phyloP scores from a whole-genome alignment of 2,888 invertebrate species.

The Ephialtes manifestator region DNA sequence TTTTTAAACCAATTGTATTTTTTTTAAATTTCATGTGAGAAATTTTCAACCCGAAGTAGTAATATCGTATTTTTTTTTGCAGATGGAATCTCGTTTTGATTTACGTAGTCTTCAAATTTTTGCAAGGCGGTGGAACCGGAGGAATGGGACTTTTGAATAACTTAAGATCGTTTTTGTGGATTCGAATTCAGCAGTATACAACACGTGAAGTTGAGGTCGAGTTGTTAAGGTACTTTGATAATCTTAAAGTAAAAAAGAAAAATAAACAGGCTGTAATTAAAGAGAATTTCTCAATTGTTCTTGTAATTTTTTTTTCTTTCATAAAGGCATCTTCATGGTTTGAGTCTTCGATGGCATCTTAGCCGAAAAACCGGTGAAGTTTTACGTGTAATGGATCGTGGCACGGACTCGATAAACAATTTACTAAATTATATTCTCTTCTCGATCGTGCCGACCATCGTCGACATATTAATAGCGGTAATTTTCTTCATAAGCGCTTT shows the following conservation, averaged over 20 bases:
- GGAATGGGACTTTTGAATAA: constrained; percentile 98
- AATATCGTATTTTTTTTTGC: constrained; percentile 78
- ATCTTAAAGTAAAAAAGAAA: not conserved
- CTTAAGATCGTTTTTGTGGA: constrained; percentile 96
- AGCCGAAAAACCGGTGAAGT: constrained; percentile 99
- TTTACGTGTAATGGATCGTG: constrained; percentile 97
- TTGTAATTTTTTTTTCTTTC: not conserved
- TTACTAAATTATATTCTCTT: constrained; percentile 96
- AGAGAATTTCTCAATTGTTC: not conserved
- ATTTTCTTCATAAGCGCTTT: constrained; percentile 95
- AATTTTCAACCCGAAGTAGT: not conserved
- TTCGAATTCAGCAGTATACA: constrained; percentile 97
- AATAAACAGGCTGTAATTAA: not conserved
- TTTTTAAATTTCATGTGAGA: not conserved
- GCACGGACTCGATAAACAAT: constrained; percentile 98
- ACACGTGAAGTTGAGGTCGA: constrained; percentile 95
- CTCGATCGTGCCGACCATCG: constrained; percentile 96
- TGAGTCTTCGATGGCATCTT: constrained; percentile 98
- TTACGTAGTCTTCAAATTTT: constrained; percentile 95
- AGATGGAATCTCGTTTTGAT: constrained; percentile 96
- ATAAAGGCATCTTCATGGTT: constrained; percentile 92
- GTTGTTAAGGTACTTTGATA: constrained; percentile 77
- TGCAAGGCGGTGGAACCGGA: constrained; percentile 98
- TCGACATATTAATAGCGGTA: constrained; percentile 97
- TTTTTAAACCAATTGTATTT: too few species aligned